phyloP scores from a whole-genome alignment of 2,113 vertebrate species.

The Mohoua ochrocephala region DNA sequence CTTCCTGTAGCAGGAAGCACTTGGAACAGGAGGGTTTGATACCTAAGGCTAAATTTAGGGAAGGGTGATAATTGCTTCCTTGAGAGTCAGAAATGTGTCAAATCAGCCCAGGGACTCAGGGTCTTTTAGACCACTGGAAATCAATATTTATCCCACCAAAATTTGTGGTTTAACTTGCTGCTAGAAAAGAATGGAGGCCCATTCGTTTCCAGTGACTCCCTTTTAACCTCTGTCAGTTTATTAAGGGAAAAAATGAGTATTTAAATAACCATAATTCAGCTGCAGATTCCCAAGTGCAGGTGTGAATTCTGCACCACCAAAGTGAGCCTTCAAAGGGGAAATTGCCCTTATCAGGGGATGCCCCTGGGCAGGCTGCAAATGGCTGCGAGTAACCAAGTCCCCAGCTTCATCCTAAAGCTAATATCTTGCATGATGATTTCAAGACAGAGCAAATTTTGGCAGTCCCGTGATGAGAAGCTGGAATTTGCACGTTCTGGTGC shows the following conservation, averaged over 20 bases:
- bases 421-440: background rate
- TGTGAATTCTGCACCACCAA: background rate
- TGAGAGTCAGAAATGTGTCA: background rate
- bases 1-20: background rate
- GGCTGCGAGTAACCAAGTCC: background rate
- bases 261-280: background rate
- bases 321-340: background rate
- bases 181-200: background rate
- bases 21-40: background rate
- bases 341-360: background rate
- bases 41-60: background rate
- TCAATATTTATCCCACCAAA: background rate
- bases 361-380: background rate
- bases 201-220: background rate
- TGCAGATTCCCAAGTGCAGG: background rate
- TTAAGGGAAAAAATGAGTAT: background rate
- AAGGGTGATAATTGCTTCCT: background rate
- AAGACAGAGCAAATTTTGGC: background rate
- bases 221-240: constrained; percentile 6
- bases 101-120: background rate
- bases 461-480: background rate
- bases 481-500: background rate
- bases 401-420: background rate
- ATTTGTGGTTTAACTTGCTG: background rate
- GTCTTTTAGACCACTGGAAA: background rate